A percentile compares a stretch with the other conserved stretches of the same genome.
phyloP scores from a whole-genome alignment of 1,140 invertebrate species.

The Sitobion miscanthi region DNA sequence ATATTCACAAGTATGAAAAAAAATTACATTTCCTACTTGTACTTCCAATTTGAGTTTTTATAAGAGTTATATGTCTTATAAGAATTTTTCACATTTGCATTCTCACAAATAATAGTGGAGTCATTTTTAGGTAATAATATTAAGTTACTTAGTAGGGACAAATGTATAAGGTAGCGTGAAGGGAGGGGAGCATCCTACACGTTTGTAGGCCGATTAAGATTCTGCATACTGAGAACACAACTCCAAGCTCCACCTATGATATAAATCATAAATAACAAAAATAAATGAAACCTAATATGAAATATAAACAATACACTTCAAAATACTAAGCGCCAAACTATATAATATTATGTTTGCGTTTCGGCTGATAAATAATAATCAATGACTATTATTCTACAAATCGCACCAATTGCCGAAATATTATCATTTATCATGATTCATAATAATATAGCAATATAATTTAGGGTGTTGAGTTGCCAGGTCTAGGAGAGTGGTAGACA shows the following conservation, averaged over 20 bases:
- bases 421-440: not conserved
- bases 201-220: not conserved
- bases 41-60: not conserved
- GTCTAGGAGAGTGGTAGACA: not conserved
- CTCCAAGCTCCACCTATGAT: not conserved
- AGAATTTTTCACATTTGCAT: not conserved
- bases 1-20: not conserved
- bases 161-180: not conserved
- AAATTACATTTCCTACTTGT: not conserved
- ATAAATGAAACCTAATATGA: not conserved
- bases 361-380: not conserved
- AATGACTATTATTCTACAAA: not conserved
- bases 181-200: not conserved
- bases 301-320: not conserved
- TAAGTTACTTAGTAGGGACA: not conserved
- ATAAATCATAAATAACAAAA: not conserved
- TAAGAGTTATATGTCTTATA: too few species aligned
- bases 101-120: not conserved
- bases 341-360: not conserved
- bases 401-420: not conserved
- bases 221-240: not conserved
- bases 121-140: not conserved
- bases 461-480: not conserved
- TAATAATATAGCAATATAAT: not conserved
- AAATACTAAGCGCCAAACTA: not conserved